Percentiles rank a stretch among this genome's conserved stretches.
phyloP scores from a whole-genome alignment of 2,113 vertebrate species.

The Chaetura pelagica region DNA sequence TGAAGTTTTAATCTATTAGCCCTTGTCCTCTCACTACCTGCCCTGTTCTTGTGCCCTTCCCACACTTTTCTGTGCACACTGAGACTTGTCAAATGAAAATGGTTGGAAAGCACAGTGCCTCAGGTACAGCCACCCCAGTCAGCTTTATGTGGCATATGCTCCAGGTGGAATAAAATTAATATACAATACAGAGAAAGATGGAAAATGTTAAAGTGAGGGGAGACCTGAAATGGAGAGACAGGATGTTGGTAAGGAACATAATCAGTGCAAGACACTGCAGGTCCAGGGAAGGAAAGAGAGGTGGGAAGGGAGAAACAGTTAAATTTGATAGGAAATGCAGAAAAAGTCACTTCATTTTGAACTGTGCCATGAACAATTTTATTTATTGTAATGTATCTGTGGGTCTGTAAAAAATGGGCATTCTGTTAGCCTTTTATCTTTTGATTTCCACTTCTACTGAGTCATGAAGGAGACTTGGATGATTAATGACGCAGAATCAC shows the following conservation, averaged over 20 bases:
- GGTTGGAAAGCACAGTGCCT: neutral
- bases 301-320: neutral
- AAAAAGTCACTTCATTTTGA: neutral
- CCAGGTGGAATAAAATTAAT: rapidly evolving
- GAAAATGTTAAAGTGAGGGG: neutral
- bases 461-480: conserved; percentile 5
- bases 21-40: no score
- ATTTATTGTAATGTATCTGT: neutral
- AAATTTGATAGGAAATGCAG: neutral
- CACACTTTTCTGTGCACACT: rapidly evolving
- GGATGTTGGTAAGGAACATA: neutral
- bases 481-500: neutral
- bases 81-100: neutral
- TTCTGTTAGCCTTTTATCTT: neutral
- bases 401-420: neutral
- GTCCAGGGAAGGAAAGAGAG: neutral
- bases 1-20: no score
- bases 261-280: rapidly evolving
- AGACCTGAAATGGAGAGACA: neutral
- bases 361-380: neutral
- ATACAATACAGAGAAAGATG: neutral
- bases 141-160: neutral
- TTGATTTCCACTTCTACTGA: conserved; percentile 17
- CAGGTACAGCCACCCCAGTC: neutral
- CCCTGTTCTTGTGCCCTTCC: neutral